These are phyloP conservation scores for Octonoba sinensis DNA, from an alignment of 2,888 invertebrate species.

Conservation along the genomic window DNA sequence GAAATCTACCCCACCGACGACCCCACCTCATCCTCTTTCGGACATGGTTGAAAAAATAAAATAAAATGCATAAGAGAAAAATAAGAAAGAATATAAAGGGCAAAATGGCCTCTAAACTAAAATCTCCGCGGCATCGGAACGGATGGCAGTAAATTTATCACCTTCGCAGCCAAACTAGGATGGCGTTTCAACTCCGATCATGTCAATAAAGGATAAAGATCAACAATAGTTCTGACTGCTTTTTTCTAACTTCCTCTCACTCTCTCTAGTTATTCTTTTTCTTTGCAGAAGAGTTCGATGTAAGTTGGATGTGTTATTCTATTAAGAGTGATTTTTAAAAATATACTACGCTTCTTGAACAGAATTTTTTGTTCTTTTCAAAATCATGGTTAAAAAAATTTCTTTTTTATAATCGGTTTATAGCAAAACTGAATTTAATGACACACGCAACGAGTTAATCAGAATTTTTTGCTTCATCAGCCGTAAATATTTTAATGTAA, in stretches of 20 bases:
- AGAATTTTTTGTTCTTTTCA: no score
- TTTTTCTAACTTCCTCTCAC: constrained; percentile 19
- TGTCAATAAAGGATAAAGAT: constrained; percentile 48
- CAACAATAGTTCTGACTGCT: constrained; percentile 38
- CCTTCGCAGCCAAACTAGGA: constrained; percentile 26
- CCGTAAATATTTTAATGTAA: no score
- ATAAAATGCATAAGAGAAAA: not conserved
- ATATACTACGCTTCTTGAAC: not conserved
- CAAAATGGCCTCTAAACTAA: constrained; percentile 15
- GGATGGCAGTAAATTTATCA: constrained; percentile 50
- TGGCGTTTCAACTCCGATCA: constrained; percentile 45
- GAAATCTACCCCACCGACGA: constrained; percentile 6
- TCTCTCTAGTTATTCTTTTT: not conserved
- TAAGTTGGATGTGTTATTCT: constrained; percentile 32
- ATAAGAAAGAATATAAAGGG: constrained; percentile 20
- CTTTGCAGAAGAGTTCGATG: not conserved
- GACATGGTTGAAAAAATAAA: not conserved
- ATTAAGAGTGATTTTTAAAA: constrained; percentile 2
- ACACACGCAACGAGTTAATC: no score
- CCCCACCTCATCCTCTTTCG: constrained; percentile 7
- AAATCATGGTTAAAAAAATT: no score
- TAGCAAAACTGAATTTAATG: no score
- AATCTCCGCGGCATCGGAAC: constrained; percentile 38
- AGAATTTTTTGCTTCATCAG: no score
- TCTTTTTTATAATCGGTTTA: no score